phyloP scores from a whole-genome alignment of 1,140 invertebrate species.

The Oppia nitens region DNA sequence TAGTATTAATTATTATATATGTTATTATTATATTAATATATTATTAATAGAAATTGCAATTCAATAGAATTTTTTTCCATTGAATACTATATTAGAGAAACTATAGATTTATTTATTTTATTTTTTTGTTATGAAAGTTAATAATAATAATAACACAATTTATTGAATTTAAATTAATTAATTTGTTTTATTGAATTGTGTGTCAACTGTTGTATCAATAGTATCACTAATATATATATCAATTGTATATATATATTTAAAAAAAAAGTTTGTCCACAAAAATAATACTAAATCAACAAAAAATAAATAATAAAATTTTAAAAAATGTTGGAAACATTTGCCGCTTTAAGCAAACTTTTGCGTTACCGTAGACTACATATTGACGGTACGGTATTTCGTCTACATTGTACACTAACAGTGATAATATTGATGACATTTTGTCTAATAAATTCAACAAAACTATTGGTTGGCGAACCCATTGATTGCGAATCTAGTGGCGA shows the following conservation, averaged over 20 bases:
- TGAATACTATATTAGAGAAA: neutral
- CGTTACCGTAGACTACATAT: constrained; percentile 64
- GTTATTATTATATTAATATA: neutral
- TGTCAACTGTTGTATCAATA: neutral
- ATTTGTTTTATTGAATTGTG: neutral
- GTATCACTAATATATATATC: too few species aligned
- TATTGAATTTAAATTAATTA: neutral
- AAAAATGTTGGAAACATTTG: neutral
- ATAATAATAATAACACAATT: neutral
- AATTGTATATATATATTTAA: too few species aligned
- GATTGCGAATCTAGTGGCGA: constrained; percentile 44
- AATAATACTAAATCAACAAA: too few species aligned
- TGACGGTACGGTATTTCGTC: constrained; percentile 64
- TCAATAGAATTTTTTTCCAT: neutral
- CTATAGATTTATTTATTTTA: neutral
- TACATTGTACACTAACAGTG: constrained; percentile 75
- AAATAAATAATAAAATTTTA: neutral
- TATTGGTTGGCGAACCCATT: constrained; percentile 79
- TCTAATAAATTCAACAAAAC: constrained; percentile 67
- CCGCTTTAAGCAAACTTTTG: constrained; percentile 25
- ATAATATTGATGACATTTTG: constrained; percentile 66
- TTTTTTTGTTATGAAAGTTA: neutral
- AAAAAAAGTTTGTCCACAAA: too few species aligned
- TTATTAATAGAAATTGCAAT: neutral
- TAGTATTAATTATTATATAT: neutral